Conservation (phyloP, 2,888 invertebrate genomes). For the Ligdia adustata region DNA sequence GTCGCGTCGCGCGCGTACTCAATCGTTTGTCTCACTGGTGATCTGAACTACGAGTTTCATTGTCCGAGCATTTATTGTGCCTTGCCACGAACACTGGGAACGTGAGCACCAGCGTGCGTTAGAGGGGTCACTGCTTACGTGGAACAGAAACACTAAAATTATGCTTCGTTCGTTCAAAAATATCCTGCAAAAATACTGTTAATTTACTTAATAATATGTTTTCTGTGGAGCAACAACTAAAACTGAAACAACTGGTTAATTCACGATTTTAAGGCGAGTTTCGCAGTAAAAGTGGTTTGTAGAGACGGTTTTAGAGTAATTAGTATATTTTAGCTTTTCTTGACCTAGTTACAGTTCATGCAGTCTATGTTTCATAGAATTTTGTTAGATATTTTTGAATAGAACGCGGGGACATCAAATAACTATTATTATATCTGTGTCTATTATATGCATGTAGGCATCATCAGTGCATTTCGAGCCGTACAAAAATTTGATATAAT, state of each 20-base stretch:
- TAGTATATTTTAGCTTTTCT: no score
- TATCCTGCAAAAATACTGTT: slow-evolving; percentile 48
- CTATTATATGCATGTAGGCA: slow-evolving; percentile 74
- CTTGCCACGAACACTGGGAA: slow-evolving; percentile 69
- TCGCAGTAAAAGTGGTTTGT: no score
- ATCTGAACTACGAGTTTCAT: slow-evolving; percentile 60
- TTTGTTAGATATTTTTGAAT: slow-evolving; percentile 60
- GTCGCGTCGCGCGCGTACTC: slow-evolving; percentile 62
- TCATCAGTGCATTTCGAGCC: slow-evolving; percentile 61
- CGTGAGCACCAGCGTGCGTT: slow-evolving; percentile 74
- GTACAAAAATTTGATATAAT: slow-evolving; percentile 30
- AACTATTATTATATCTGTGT: slow-evolving; percentile 53
- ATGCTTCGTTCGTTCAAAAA: slow-evolving; percentile 55
- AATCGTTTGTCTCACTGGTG: slow-evolving; percentile 79
- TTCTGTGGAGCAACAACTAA: no score
- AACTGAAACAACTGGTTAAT: no score
- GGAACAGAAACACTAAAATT: slow-evolving; percentile 68
- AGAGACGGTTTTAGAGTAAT: no score
- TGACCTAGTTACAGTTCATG: no score
- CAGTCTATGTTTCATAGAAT: background rate
- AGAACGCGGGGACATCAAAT: slow-evolving; percentile 53
- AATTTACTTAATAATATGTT: slow-evolving; percentile 9
- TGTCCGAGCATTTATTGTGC: slow-evolving; percentile 62
- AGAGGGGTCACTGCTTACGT: slow-evolving; percentile 78
- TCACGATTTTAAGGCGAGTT: no score